Percentiles rank a stretch among this genome's conserved stretches.
These are phyloP conservation scores for Oreochromis spilurus DNA, from an alignment of 2,113 vertebrate species.

Conservation along the genomic window DNA sequence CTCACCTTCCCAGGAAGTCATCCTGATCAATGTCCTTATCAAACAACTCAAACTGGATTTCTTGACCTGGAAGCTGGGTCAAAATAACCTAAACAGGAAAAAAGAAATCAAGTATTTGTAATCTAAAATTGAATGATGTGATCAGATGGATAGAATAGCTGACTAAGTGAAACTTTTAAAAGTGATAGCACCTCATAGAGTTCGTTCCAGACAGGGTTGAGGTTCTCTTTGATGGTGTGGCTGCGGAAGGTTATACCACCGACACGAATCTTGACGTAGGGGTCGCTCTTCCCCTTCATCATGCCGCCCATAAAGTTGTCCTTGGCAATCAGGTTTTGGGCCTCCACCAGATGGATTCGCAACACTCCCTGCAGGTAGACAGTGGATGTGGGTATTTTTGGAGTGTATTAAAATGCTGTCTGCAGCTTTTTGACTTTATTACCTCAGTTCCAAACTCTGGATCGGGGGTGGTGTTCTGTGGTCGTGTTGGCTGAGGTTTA, in stretches of 20 bases:
- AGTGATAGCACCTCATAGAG: slow-evolving; percentile 78
- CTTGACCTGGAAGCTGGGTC: slow-evolving; percentile 83
- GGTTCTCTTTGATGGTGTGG: slow-evolving; percentile 84
- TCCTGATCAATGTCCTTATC: slow-evolving; percentile 91
- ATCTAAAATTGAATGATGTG: background rate
- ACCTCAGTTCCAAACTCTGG: slow-evolving; percentile 81
- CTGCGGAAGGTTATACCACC: slow-evolving; percentile 81
- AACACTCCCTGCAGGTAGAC: slow-evolving; percentile 75
- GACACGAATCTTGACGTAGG: slow-evolving; percentile 83
- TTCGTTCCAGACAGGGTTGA: slow-evolving; percentile 88
- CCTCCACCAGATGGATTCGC: slow-evolving; percentile 84
- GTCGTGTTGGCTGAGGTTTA: slow-evolving; percentile 60
- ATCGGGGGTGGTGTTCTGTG: slow-evolving; percentile 75
- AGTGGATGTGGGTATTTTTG: background rate
- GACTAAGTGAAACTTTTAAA: background rate
- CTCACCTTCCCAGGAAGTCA: slow-evolving; percentile 86
- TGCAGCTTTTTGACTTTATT: background rate
- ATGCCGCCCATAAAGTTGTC: slow-evolving; percentile 89
- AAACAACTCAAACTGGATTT: slow-evolving; percentile 84
- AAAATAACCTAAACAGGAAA: slow-evolving; percentile 75
- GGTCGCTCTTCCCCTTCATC: slow-evolving; percentile 89
- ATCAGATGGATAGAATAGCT: background rate
- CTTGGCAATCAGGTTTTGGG: slow-evolving; percentile 85
- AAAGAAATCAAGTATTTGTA: background rate
- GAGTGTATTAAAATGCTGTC: background rate